Base-by-base conservation (phyloP, 2,113 vertebrate species). In the Onychorhynchus coronatus region DNA sequence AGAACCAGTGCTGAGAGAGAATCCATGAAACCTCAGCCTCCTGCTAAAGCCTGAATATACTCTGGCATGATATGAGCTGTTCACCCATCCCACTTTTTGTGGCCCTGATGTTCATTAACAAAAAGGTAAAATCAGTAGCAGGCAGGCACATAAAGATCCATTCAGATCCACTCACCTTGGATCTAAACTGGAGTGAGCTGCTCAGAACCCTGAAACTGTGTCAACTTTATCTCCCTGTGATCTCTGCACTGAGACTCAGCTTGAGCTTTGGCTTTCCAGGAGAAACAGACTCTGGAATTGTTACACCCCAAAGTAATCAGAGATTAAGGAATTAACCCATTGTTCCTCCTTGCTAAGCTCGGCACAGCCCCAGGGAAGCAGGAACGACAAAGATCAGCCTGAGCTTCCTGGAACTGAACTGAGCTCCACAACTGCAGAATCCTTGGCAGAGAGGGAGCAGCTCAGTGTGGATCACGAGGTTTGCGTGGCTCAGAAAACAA, bases 131-230 rank as follows among this genome's bases (percentile, higher is more conserved):
- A 46, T 13, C 49, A 53, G 72, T 1, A 6, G 13, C 31, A 71
- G 79, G 35, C 46, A 70, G 63, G 50, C 42, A 49, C n/a, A 4
- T 1, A 53, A 67, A 52, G 50, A 52, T 52, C 76, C 49, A 50
- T 27, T 50, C 9, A 27, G 49, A 27, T 12, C 23, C 46, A 39
- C 27, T n/a, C 52, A 44, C 11, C 7, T 23, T 5, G 7, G 27
- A 78, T 14, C 27, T 25, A 25, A 76, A 49, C 31, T 37, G 22
- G 3, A 23, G 14, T 0, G 8, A 21, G 41, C 42, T 27, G 25
- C 37, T 56, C 24, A 2, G 0, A 44, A 22, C 63, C 35, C 61
- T 4, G 17, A 35, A 24, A 31, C 21, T 63, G 61, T 2, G 0
- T 2, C 14, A 14, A 18, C 8, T 28, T 71, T 75, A 42, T 20